Conservation (phyloP, 2,888 invertebrate genomes). For the Cataglyphis cursor region DNA sequence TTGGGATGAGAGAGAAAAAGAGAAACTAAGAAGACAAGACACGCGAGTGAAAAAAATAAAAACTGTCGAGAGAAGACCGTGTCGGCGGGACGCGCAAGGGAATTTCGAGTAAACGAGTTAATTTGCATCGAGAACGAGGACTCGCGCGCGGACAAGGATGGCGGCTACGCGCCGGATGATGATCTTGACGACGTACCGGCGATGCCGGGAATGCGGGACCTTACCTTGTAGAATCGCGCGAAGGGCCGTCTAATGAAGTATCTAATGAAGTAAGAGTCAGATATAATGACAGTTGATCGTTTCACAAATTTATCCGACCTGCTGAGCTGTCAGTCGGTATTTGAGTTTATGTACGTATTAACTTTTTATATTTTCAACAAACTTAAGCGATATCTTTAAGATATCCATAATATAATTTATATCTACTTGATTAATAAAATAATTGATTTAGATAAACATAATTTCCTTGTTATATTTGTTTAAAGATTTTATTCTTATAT, state of each 20-base stretch:
- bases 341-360: background rate
- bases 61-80: slow-evolving; percentile 41
- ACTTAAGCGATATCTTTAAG: background rate
- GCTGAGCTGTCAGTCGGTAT: slow-evolving; percentile 12
- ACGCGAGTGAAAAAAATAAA: slow-evolving; percentile 60
- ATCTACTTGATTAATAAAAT: background rate
- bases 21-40: slow-evolving; percentile 44
- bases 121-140: slow-evolving; percentile 78
- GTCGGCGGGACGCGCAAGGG: slow-evolving; percentile 56
- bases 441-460: background rate
- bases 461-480: background rate
- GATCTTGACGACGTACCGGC: slow-evolving; percentile 65
- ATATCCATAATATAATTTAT: background rate
- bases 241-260: slow-evolving; percentile 32
- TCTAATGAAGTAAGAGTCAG: slow-evolving; percentile 38
- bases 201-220: slow-evolving; percentile 30
- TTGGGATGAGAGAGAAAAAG: slow-evolving; percentile 39
- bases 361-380: background rate
- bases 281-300: slow-evolving; percentile 44
- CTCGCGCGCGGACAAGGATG: slow-evolving; percentile 49
- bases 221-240: slow-evolving; percentile 19
- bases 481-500: background rate
- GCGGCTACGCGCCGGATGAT: slow-evolving; percentile 51
- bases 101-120: slow-evolving; percentile 78
- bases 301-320: slow-evolving; percentile 17